phyloP scores from a whole-genome alignment of 92 coral and sea anemone species.

The Chrysogorgia sp. region DNA sequence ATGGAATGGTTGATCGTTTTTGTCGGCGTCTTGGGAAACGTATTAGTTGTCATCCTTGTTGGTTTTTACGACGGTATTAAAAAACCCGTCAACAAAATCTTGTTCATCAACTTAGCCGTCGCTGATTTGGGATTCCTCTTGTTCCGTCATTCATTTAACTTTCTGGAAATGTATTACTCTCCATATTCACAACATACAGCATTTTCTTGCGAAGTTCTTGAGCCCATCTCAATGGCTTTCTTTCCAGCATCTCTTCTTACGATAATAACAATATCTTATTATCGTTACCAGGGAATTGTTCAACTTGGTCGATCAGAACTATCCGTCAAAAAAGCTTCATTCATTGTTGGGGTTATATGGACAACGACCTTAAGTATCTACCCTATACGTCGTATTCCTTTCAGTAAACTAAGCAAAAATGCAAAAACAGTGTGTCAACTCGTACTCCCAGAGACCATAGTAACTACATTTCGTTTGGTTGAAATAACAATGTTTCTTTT shows the following conservation, averaged over 20 bases:
- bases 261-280: background rate
- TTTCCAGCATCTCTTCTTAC: conserved; percentile 10
- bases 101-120: conserved; percentile 1
- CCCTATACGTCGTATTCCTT: background rate
- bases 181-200: background rate
- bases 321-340: background rate
- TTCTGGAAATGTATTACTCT: background rate
- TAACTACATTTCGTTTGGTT: background rate
- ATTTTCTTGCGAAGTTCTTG: background rate
- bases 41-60: background rate
- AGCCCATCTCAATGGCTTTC: conserved; percentile 15
- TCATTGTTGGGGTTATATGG: background rate
- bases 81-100: background rate
- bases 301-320: background rate
- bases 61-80: conserved; percentile 4
- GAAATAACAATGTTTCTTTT: background rate
- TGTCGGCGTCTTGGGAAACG: background rate
- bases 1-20: conserved; percentile 11
- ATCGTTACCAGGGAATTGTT: background rate
- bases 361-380: background rate
- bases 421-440: background rate
- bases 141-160: background rate
- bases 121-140: conserved; percentile 12
- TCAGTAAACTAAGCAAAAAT: background rate
- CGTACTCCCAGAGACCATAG: background rate